These are phyloP conservation scores for Boloria euphrosyne DNA, from an alignment of 2,888 invertebrate species.

Conservation along the genomic window DNA sequence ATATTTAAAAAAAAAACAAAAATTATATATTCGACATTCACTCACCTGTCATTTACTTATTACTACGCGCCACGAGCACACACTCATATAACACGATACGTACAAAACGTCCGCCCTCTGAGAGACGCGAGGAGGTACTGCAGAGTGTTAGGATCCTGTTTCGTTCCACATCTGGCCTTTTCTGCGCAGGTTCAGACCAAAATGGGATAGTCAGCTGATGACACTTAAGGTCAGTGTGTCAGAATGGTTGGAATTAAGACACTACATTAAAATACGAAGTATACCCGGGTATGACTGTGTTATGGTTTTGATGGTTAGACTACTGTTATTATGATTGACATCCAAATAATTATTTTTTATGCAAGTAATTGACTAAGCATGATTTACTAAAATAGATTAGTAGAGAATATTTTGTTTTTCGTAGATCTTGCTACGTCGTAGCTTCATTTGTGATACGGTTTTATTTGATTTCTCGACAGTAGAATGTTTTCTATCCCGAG, in stretches of 20 bases:
- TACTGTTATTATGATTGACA: no score
- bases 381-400: no score
- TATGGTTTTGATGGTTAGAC: neutral
- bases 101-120: conserved; percentile 48
- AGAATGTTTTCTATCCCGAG: no score
- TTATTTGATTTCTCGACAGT: no score
- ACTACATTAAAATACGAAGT: neutral
- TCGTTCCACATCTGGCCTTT: conserved; percentile 60
- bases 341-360: no score
- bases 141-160: conserved; percentile 53
- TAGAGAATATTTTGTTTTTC: no score
- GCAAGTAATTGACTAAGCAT: no score
- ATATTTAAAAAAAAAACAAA: no score
- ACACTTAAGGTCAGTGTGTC: conserved; percentile 76
- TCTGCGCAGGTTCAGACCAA: conserved; percentile 57
- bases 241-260: conserved; percentile 36
- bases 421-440: no score
- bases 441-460: no score
- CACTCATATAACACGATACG: conserved; percentile 35
- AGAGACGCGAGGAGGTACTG: conserved; percentile 58
- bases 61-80: conserved; percentile 30
- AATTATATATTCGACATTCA: no score
- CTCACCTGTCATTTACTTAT: conserved; percentile 5
- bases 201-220: conserved; percentile 71
- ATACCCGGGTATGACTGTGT: neutral